Conservation (phyloP, 2,888 invertebrate genomes). For the Acrocera orbiculus region DNA sequence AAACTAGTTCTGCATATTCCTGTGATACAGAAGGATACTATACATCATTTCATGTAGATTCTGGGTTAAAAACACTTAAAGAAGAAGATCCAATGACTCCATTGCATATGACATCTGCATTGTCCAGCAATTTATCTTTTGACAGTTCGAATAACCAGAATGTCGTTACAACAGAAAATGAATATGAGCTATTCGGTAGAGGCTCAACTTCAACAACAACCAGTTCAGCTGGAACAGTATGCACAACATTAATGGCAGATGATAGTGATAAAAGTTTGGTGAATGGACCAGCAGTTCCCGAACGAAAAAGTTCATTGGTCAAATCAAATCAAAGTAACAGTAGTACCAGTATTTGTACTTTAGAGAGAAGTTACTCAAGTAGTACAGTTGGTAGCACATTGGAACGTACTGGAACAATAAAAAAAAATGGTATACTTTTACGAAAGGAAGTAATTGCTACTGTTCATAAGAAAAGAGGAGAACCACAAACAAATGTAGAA, state of each 20-base stretch:
- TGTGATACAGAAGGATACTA: constrained; percentile 96
- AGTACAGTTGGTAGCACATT: constrained; percentile 30
- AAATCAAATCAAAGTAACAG: constrained; percentile 38
- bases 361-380: constrained; percentile 36
- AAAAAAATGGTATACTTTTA: constrained; percentile 24
- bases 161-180: constrained; percentile 60
- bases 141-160: constrained; percentile 53
- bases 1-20: constrained; percentile 81
- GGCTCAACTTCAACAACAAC: constrained; percentile 82
- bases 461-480: constrained; percentile 29
- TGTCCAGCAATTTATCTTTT: constrained; percentile 43
- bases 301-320: constrained; percentile 58
- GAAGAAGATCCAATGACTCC: constrained; percentile 61
- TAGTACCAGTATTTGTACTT: constrained; percentile 35
- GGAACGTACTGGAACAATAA: constrained; percentile 32
- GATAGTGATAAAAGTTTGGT: constrained; percentile 44
- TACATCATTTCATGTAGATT: constrained; percentile 93
- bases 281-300: constrained; percentile 57
- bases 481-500: constrained; percentile 16
- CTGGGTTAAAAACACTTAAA: constrained; percentile 70
- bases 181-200: constrained; percentile 80
- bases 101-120: constrained; percentile 49
- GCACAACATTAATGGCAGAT: constrained; percentile 59
- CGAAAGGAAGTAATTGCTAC: constrained; percentile 41
- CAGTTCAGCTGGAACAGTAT: constrained; percentile 78